Evolutionary conservation across 2,888 invertebrate species (phyloP), one percentile per base, ranked within the genome.

Genomic region (Dryococelus australis): DNA sequence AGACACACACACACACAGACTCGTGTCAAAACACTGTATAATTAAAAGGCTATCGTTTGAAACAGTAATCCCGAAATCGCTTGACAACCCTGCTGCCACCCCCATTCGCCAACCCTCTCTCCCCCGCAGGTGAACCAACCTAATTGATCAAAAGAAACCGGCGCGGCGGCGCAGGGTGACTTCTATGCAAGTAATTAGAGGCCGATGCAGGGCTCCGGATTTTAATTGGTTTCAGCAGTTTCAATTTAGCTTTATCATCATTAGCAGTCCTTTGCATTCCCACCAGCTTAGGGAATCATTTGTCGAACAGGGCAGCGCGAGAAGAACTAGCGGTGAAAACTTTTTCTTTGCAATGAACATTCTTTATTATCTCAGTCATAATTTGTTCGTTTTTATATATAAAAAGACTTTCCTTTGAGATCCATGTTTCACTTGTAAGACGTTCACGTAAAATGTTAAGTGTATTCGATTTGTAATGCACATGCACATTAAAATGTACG

Each of bases 91-190:
- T 20, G 51, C n/a, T 65, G 24, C 24, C 24, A 6, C n/a, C 65
- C 47, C 10, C 47, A 47, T 35, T 51, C 51, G 51, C 51, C 65
- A 47, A 10, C 47, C 16, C 47, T 47, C 47, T 12, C 47, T 47
- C 47, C 47, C 16, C 8, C 16, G 10, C 16, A 47, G 12, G n/a
- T 10, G 8, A 20, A 65, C 65, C 65, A 8, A 9, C 65, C 24
- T 65, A n/a, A 65, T 65, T 20, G 65, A 65, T 65, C 65, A 65
- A 65, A 65, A 65, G 65, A 65, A 65, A 65, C 65, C 65, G 20
- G 65, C 65, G 65, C n/a, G n/a, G n/a, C 20, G 65, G 65, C 65
- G 65, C 65, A 10, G 10, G 65, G 65, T n/a, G 65, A 8, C 65
- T 16, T 20, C 65, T 24, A n/a, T n/a, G 65, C 65, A n/a, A 65